Conservation (phyloP, 1,140 invertebrate genomes). For the Armadillidium nasatum region DNA sequence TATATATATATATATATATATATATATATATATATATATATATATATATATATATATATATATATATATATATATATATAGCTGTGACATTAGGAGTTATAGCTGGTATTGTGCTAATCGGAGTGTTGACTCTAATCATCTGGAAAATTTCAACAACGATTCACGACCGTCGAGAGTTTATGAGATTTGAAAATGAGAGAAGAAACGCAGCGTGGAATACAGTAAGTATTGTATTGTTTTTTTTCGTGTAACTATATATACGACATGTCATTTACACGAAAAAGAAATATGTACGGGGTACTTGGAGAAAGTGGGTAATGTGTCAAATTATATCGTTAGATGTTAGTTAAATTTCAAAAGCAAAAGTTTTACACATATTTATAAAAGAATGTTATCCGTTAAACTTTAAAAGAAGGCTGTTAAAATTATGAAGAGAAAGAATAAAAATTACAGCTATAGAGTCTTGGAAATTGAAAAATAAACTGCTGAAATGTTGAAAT, state of each 20-base stretch:
- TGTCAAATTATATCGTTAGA: background rate
- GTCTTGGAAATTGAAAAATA: too few species aligned
- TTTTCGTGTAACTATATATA: background rate
- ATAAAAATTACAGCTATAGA: too few species aligned
- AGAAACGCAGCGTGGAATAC: conserved; percentile 85
- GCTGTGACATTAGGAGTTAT: conserved; percentile 63
- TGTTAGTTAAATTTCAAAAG: too few species aligned
- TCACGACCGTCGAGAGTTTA: conserved; percentile 59
- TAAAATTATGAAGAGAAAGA: too few species aligned
- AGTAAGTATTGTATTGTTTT: conserved; percentile 52
- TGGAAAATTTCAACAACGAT: conserved; percentile 62
- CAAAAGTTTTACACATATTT: too few species aligned
- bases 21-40: too few species aligned
- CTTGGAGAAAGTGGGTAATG: background rate
- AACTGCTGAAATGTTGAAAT: too few species aligned
- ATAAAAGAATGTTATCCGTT: too few species aligned
- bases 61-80: background rate
- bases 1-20: too few species aligned
- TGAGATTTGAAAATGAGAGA: conserved; percentile 60
- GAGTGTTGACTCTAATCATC: conserved; percentile 57
- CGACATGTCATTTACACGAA: background rate
- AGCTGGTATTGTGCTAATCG: conserved; percentile 58
- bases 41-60: too few species aligned
- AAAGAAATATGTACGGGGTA: background rate
- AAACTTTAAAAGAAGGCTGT: too few species aligned